Evolutionary conservation across 1,140 invertebrate genomes (phyloP).

Genomic region (Contarinia nasturtii): DNA sequence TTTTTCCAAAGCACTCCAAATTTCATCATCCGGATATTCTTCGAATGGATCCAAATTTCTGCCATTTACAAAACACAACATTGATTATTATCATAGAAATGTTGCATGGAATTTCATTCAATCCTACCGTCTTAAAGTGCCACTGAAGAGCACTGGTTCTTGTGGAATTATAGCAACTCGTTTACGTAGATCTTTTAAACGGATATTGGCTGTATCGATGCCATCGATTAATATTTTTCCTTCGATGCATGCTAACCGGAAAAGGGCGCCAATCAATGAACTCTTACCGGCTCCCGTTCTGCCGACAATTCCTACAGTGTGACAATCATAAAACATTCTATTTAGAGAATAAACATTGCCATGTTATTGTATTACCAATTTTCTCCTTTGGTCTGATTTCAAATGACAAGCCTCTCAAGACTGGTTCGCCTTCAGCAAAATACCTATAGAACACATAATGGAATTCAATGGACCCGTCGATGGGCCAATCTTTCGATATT

Average conservation of each 20-base stretch:
- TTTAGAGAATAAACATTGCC: no score
- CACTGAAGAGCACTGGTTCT: conserved; percentile 47
- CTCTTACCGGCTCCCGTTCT: conserved; percentile 71
- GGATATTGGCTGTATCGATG: background rate
- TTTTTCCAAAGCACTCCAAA: conserved; percentile 47
- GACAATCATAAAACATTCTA: no score
- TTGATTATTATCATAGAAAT: background rate
- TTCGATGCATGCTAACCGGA: conserved; percentile 27
- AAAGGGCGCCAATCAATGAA: conserved; percentile 47
- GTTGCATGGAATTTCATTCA: no score
- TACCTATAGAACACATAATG: conserved; percentile 2
- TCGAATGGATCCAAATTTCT: conserved; percentile 54
- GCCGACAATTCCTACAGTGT: conserved; percentile 47
- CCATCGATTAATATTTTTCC: conserved; percentile 1
- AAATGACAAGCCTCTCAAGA: conserved; percentile 40
- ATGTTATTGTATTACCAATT: no score
- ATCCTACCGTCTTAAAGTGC: conserved; percentile 22
- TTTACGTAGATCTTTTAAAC: conserved; percentile 31
- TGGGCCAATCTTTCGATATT: conserved; percentile 1
- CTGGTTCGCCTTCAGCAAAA: conserved; percentile 11
- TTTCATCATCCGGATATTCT: conserved; percentile 33
- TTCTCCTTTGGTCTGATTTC: conserved; percentile 43
- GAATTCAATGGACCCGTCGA: background rate
- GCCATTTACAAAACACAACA: conserved; percentile 21
- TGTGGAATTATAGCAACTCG: conserved; percentile 48